Conservation (phyloP, 2,113 vertebrate genomes). For the Meleagris gallopavo region DNA sequence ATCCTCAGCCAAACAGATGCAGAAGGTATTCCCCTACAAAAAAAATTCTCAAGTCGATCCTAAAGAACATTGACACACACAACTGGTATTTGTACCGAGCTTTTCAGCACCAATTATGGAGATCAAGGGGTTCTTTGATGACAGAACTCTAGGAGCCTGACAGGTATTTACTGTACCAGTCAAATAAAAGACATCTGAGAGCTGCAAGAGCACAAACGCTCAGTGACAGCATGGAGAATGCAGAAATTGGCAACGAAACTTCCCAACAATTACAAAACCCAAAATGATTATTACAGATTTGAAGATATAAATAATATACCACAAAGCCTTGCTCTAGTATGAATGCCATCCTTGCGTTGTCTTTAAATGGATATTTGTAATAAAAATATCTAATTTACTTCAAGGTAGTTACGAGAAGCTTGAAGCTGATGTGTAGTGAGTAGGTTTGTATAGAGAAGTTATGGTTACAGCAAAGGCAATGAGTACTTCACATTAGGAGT, state of each 20-base stretch:
- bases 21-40: not conserved
- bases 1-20: not conserved
- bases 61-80: constrained; percentile 21
- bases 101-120: constrained; percentile 55
- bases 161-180: constrained; percentile 61
- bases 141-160: constrained; percentile 15
- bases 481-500: not conserved
- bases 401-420: not conserved
- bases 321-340: not conserved
- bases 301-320: not conserved
- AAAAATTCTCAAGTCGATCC: not conserved
- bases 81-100: not conserved
- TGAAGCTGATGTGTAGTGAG: not conserved
- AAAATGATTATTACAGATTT: not conserved
- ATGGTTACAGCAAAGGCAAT: not conserved
- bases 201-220: not conserved
- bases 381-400: not conserved
- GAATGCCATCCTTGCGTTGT: not conserved
- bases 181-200: constrained; percentile 47
- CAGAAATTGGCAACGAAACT: not conserved
- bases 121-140: constrained; percentile 20
- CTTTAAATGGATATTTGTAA: not conserved
- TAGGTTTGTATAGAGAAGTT: not conserved
- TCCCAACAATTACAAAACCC: not conserved
- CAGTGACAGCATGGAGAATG: not conserved